These are phyloP conservation scores for Carcinoscorpius rotundicauda DNA, from an alignment of 1,140 invertebrate genomes.

Conservation along the genomic window DNA sequence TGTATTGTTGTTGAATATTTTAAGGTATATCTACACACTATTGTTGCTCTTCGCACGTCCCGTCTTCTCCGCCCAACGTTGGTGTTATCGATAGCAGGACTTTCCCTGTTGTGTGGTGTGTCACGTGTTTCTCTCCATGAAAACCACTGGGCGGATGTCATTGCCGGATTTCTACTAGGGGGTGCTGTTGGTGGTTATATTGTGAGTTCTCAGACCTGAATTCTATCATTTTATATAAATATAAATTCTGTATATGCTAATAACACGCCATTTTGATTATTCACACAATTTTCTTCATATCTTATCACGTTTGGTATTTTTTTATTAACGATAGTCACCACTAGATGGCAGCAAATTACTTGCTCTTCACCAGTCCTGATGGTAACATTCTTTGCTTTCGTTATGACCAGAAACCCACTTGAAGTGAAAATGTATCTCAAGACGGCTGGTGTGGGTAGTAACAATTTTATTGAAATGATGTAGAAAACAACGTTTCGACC, in stretches of 20 bases:
- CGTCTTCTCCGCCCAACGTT: conserved; percentile 11
- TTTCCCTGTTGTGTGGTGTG: not conserved
- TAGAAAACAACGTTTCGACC: no score
- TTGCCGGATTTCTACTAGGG: conserved; percentile 10
- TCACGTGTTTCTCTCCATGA: not conserved
- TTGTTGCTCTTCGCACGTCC: conserved; percentile 5
- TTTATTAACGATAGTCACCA: no score
- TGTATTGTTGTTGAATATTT: not conserved
- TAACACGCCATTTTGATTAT: not conserved
- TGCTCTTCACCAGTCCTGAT: no score
- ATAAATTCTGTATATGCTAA: conserved; percentile 2
- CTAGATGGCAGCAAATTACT: no score
- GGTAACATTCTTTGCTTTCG: no score
- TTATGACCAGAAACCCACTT: no score
- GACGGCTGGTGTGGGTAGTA: no score
- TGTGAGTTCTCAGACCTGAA: conserved; percentile 3
- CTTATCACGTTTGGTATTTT: no score
- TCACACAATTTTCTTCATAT: no score
- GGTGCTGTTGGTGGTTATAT: conserved; percentile 9
- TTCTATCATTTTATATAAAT: conserved; percentile 5
- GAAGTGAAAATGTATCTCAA: no score
- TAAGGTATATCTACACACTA: conserved; percentile 11
- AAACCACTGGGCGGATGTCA: conserved; percentile 12
- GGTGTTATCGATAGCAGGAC: not conserved
- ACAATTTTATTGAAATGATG: no score